Evolutionary conservation across 2,113 vertebrate species (phyloP).

Genomic region (Tyto alba): DNA sequence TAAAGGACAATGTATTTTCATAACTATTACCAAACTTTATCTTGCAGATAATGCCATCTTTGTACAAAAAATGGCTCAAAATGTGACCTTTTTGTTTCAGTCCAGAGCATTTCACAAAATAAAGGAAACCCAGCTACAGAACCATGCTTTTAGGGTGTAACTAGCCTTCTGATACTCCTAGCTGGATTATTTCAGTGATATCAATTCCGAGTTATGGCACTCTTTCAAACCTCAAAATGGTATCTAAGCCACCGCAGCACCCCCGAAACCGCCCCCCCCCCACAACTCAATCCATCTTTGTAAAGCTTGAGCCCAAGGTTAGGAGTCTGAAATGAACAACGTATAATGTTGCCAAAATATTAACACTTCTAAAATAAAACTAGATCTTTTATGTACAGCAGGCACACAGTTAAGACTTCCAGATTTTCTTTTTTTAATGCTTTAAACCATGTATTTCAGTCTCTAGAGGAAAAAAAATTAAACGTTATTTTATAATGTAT

Average conservation of each 20-base stretch:
- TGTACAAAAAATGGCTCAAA: not conserved
- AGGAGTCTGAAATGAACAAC: not conserved
- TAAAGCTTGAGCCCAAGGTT: not conserved
- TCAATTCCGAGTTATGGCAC: not conserved
- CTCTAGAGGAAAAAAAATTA: not conserved
- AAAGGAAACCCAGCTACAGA: not conserved
- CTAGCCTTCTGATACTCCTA: not conserved
- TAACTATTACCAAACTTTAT: not conserved
- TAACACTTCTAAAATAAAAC: not conserved
- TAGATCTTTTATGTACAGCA: not conserved
- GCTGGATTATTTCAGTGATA: not conserved
- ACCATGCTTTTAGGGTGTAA: not conserved
- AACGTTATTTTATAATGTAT: not conserved
- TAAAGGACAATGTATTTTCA: not conserved
- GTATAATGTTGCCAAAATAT: not conserved
- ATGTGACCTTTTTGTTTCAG: not conserved
- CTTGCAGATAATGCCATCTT: constrained; percentile 56
- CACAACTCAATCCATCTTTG: not conserved
- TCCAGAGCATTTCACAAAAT: not conserved
- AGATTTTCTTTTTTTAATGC: not conserved
- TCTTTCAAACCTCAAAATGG: not conserved
- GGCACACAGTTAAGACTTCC: not conserved
- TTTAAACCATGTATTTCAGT: not conserved
- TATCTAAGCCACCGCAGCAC: not conserved
- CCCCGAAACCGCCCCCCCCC: no score